phyloP scores from a whole-genome alignment of 2,113 vertebrate species.

The Chascanopsetta lugubris region DNA sequence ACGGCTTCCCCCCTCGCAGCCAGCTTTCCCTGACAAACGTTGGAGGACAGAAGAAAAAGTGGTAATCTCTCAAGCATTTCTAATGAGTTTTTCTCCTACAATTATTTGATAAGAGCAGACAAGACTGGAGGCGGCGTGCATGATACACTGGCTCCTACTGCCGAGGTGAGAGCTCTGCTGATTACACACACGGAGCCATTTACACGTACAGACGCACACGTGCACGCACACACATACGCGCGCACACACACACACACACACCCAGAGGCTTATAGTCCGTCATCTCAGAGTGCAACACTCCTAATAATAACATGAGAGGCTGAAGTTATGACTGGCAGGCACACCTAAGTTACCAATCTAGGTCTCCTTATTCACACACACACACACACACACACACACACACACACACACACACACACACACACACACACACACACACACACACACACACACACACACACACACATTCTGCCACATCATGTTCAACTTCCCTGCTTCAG shows the following conservation, averaged over 20 bases:
- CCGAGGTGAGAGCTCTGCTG: slow-evolving; percentile 70
- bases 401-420: slow-evolving; percentile 1
- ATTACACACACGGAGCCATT: slow-evolving; percentile 62
- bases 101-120: slow-evolving; percentile 87
- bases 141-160: slow-evolving; percentile 78
- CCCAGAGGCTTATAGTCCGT: slow-evolving; percentile 61
- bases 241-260: slow-evolving; percentile 20
- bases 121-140: slow-evolving; percentile 78
- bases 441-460: neutral
- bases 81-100: slow-evolving; percentile 87
- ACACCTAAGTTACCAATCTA: slow-evolving; percentile 61
- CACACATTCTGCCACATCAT: neutral
- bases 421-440: neutral
- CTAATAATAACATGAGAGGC: slow-evolving; percentile 71
- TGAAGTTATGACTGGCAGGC: slow-evolving; percentile 64
- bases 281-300: slow-evolving; percentile 67
- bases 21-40: slow-evolving; percentile 79
- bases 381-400: slow-evolving; percentile 17
- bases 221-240: slow-evolving; percentile 21
- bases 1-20: slow-evolving; percentile 69
- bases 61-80: slow-evolving; percentile 86
- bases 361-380: slow-evolving; percentile 39
- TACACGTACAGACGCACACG: slow-evolving; percentile 36
- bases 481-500: no score
- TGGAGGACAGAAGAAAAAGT: slow-evolving; percentile 76